phyloP scores from a whole-genome alignment of 2,888 invertebrate species.

The Tubulanus polymorphus region DNA sequence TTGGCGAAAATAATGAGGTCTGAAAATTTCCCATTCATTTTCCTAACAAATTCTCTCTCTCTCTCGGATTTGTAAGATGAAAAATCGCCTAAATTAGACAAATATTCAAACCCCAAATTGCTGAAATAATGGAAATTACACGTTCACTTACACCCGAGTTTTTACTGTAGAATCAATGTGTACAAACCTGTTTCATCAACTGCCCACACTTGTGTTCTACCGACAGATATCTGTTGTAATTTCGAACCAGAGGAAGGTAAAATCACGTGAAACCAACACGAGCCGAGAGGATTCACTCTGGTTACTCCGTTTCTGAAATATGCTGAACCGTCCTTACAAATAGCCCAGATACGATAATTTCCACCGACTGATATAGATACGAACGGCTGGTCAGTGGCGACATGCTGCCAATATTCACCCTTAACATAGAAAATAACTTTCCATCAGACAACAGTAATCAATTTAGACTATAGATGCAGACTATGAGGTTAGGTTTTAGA shows the following conservation, averaged over 20 bases:
- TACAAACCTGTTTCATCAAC: conserved; percentile 60
- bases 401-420: conserved; percentile 74
- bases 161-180: too few relatives aligned
- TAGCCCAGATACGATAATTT: conserved; percentile 63
- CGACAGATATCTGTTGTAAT: conserved; percentile 65
- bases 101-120: too few relatives aligned
- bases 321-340: conserved; percentile 80
- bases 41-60: too few relatives aligned
- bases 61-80: too few relatives aligned
- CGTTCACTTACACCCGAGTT: too few relatives aligned
- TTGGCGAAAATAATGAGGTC: too few relatives aligned
- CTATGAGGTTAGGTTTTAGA: too few relatives aligned
- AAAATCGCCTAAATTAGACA: too few relatives aligned
- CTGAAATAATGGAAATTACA: too few relatives aligned
- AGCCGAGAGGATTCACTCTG: conserved; percentile 65
- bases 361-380: conserved; percentile 58
- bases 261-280: conserved; percentile 73
- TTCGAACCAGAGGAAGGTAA: conserved; percentile 59
- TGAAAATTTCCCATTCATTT: too few relatives aligned
- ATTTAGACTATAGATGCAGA: too few relatives aligned
- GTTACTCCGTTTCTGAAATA: conserved; percentile 78
- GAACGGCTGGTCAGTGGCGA: conserved; percentile 75
- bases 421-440: conserved; percentile 38
- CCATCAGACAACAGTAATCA: background rate
- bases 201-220: conserved; percentile 73